phyloP scores from a whole-genome alignment of 2,113 vertebrate genomes.

The Entomyzon cyanotis region DNA sequence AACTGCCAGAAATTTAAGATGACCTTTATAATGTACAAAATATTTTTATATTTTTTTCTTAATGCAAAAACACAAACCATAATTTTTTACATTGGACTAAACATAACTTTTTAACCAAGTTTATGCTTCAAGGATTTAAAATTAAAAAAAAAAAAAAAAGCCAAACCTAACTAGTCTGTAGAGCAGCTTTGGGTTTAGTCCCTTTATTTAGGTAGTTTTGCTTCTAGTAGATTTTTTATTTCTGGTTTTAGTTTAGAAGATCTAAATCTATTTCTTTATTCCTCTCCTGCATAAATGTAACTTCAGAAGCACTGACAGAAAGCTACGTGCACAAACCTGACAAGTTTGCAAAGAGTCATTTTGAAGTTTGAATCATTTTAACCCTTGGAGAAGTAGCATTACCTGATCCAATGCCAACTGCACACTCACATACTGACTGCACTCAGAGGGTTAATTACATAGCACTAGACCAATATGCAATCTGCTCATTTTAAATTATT shows the following conservation, averaged over 20 bases:
- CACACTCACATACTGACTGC: neutral
- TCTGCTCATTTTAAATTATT: neutral
- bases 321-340: neutral
- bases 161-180: neutral
- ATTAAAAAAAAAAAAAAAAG: neutral
- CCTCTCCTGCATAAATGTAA: neutral
- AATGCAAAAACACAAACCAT: slow-evolving; percentile 41
- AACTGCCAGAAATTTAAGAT: slow-evolving; percentile 49
- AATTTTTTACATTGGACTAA: slow-evolving; percentile 68
- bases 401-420: neutral
- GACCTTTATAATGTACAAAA: slow-evolving; percentile 67
- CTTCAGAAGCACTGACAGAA: slow-evolving; percentile 25
- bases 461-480: neutral
- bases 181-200: neutral
- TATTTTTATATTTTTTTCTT: slow-evolving; percentile 78
- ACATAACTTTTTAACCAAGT: slow-evolving; percentile 64
- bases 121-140: slow-evolving; percentile 47
- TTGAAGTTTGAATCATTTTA: neutral
- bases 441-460: neutral
- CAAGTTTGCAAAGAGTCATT: neutral
- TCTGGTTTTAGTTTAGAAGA: slow-evolving; percentile 9
- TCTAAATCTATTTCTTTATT: neutral
- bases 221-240: neutral
- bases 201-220: neutral
- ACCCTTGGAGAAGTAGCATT: neutral